These are phyloP conservation scores for Collichthys lucidus DNA, from an alignment of 2,113 vertebrate species.

Conservation along the genomic window DNA sequence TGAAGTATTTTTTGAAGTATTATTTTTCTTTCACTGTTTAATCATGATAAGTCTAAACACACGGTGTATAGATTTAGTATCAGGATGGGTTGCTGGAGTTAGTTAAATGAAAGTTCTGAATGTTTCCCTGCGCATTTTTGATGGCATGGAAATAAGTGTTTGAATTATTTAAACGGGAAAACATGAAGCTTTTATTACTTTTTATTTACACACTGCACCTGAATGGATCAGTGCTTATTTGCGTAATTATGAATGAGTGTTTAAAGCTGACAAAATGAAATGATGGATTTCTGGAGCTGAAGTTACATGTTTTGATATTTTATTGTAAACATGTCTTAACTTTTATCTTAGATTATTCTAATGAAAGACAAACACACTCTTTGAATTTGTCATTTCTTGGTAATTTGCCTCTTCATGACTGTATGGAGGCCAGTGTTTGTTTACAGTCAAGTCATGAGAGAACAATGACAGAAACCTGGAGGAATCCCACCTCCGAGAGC, in stretches of 20 bases:
- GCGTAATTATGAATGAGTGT: neutral
- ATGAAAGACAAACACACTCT: neutral
- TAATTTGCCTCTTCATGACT: neutral
- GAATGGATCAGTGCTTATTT: neutral
- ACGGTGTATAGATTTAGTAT: neutral
- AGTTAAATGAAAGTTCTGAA: neutral
- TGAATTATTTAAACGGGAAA: neutral
- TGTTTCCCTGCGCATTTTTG: neutral
- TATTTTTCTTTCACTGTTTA: constrained; percentile 6
- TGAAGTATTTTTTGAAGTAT: neutral
- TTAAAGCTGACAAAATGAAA: neutral
- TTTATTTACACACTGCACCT: neutral
- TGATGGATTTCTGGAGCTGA: neutral
- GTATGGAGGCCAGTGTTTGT: constrained; percentile 32
- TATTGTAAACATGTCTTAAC: neutral
- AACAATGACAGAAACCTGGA: constrained; percentile 45
- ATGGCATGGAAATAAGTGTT: neutral
- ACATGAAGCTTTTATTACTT: fast-evolving
- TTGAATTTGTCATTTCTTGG: neutral
- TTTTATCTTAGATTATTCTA: neutral
- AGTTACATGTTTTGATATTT: neutral
- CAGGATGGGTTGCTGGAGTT: neutral
- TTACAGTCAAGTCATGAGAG: constrained; percentile 29
- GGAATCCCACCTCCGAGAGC: constrained; percentile 53
- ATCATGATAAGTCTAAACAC: no score